These are phyloP conservation scores for Glossosoma conforme DNA, from an alignment of 1,140 invertebrate species.

Conservation along the genomic window DNA sequence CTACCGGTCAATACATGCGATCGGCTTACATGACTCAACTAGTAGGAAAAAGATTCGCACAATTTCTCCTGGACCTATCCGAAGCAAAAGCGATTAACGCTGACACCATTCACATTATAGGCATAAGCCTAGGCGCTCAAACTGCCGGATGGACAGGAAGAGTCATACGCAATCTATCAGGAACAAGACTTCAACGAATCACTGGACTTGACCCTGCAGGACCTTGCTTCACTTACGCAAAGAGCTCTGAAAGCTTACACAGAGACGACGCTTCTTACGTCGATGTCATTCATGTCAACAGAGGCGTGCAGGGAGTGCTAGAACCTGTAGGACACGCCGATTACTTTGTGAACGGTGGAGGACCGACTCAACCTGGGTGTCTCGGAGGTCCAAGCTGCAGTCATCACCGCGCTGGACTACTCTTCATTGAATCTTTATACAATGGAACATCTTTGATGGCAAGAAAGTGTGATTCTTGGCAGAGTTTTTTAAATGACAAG, in stretches of 20 bases:
- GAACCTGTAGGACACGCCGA: constrained; percentile 58
- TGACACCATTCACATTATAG: constrained; percentile 52
- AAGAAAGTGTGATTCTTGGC: constrained; percentile 47
- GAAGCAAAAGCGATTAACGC: constrained; percentile 43
- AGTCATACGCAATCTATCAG: constrained; percentile 45
- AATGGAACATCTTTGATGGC: constrained; percentile 49
- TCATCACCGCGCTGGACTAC: constrained; percentile 54
- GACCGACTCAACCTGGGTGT: constrained; percentile 60
- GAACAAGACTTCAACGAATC: constrained; percentile 41
- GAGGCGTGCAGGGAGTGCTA: constrained; percentile 52
- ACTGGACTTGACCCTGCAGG: constrained; percentile 55
- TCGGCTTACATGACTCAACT: constrained; percentile 50
- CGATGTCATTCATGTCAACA: constrained; percentile 61
- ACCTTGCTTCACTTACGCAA: constrained; percentile 47
- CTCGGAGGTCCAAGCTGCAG: constrained; percentile 53
- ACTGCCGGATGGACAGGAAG: constrained; percentile 55
- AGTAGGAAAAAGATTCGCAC: constrained; percentile 46
- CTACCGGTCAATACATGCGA: constrained; percentile 49
- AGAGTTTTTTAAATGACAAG: constrained; percentile 45
- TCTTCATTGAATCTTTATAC: constrained; percentile 56
- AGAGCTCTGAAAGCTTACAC: constrained; percentile 52
- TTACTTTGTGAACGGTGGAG: constrained; percentile 61
- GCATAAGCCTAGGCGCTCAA: constrained; percentile 60
- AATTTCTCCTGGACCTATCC: constrained; percentile 49
- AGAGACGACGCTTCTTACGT: constrained; percentile 57